Evolutionary conservation across 2,888 invertebrate genomes (phyloP), one percentile per base, ranked within the genome.

Genomic region (Rhaphigaster nebulosa): DNA sequence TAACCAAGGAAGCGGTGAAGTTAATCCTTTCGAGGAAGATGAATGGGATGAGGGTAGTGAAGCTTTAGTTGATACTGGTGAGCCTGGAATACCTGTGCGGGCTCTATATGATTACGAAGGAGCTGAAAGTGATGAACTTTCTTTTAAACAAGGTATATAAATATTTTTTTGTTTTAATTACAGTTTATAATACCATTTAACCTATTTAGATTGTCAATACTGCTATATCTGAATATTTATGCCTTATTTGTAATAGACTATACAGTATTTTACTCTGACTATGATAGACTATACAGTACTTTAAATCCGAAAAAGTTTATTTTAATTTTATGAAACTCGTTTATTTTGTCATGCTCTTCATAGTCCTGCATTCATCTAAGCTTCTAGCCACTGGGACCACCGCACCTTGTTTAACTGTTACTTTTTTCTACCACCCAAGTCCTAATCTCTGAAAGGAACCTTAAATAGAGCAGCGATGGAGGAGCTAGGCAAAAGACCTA

Each of bases 81-180:
- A 98, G 94, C 98, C 98, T 26, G 98, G 98, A 87, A 97, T 98
- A 93, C 98, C 98, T 60, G 99, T 99, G 88, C 96, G 97, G 93
- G 99, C 99, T 84, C 95, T 99, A 60, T 99, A 99, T 94, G 98
- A 99, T 94, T 99, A 99, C 93, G 98, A 97, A 92, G 99, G 98
- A 92, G 98, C 98, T 2, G 99, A 99, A 95, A 98, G 97, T 93
- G 99, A 99, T 94, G 99, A 99, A 94, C 96, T 99, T 90, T 97
- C 97, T 94, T 99, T 99, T 94, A 96, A 98, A 94, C 97, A 97
- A 95, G 99, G 99, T 98, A 89, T 50, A 29, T 41, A 41, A 41
- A 45, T 45, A 45, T 45, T 8, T 45, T 45, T 26, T 15, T 15
- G 4, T 70, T 70, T 70, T 29, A 5, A 6, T 70, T 70, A 10